These are phyloP conservation scores for Helicoverpa armigera DNA, from an alignment of 1,140 invertebrate genomes.

Conservation along the genomic window DNA sequence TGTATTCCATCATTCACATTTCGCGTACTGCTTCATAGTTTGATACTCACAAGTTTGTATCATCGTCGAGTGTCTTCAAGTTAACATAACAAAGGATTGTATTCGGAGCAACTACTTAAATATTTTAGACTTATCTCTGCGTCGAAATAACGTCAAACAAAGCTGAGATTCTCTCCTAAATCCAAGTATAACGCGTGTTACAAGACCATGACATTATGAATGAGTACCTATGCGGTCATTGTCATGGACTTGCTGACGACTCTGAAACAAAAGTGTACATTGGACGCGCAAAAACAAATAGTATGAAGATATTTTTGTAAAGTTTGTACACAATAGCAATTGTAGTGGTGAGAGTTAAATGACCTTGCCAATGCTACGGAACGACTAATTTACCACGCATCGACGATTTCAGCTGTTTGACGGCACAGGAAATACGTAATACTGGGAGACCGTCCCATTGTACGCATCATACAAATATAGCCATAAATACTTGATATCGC, in stretches of 20 bases:
- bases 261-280: constrained; percentile 20
- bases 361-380: constrained; percentile 67
- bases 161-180: not conserved
- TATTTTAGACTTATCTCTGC: constrained; percentile 10
- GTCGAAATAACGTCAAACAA: not conserved
- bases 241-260: constrained; percentile 6
- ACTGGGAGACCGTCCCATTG: constrained; percentile 47
- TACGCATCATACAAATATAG: constrained; percentile 40
- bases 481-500: not conserved
- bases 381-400: constrained; percentile 68
- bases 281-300: constrained; percentile 23
- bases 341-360: constrained; percentile 59
- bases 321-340: constrained; percentile 50
- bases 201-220: constrained; percentile 12
- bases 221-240: constrained; percentile 13
- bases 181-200: not conserved
- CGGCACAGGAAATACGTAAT: constrained; percentile 65
- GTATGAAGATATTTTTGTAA: constrained; percentile 35
- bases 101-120: not conserved
- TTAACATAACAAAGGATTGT: constrained; percentile 25
- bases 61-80: constrained; percentile 18
- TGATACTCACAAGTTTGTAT: constrained; percentile 30
- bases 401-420: constrained; percentile 63
- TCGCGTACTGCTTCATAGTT: constrained; percentile 16
- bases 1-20: constrained; percentile 43